Evolutionary conservation across 2,888 invertebrate genomes (phyloP).

Genomic region (Drosophila lutescens): DNA sequence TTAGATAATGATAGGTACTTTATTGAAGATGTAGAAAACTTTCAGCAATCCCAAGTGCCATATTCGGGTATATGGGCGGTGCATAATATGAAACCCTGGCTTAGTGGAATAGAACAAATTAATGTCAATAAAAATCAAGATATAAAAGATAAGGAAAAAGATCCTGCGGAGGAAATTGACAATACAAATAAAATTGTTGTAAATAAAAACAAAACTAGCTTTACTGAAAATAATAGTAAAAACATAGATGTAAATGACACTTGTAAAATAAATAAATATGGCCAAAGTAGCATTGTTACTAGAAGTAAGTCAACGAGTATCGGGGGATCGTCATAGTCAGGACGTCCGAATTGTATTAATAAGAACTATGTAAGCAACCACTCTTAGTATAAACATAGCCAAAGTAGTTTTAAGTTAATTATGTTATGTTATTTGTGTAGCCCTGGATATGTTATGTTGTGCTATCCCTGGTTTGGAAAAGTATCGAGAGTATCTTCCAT

Average conservation of each 20-base stretch:
- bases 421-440: too few relatives aligned
- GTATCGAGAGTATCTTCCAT: too few relatives aligned
- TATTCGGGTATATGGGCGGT: background rate
- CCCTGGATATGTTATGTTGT: too few relatives aligned
- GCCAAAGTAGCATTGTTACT: background rate
- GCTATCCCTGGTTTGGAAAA: too few relatives aligned
- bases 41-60: background rate
- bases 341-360: too few relatives aligned
- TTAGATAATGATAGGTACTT: too few relatives aligned
- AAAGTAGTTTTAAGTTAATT: too few relatives aligned
- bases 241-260: background rate
- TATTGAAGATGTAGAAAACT: background rate
- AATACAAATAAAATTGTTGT: background rate
- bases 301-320: background rate
- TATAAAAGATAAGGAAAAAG: background rate
- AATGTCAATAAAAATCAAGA: background rate
- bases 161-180: background rate
- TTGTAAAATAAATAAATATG: background rate
- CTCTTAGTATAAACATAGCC: too few relatives aligned
- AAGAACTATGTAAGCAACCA: too few relatives aligned
- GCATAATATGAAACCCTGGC: too few relatives aligned
- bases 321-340: background rate
- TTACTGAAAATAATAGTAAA: background rate
- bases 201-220: background rate
- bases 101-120: background rate